Evolutionary conservation across 2,113 vertebrate genomes (phyloP).

Genomic region (Chrysemys picta): DNA sequence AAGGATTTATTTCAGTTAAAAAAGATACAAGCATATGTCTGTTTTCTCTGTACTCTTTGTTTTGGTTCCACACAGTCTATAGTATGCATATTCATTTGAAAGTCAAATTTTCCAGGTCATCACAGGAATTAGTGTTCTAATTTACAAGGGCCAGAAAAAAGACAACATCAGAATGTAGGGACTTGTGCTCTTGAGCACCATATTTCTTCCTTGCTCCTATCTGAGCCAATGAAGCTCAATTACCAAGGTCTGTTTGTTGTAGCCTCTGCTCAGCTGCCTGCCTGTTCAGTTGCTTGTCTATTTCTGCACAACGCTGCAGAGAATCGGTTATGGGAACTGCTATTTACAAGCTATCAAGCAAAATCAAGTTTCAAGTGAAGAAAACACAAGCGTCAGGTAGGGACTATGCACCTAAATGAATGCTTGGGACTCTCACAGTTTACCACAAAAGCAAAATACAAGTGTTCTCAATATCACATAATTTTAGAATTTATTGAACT

Average conservation of each 20-base stretch:
- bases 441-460: background rate
- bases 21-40: background rate
- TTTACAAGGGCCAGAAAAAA: background rate
- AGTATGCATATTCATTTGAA: constrained; percentile 39
- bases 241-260: background rate
- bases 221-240: background rate
- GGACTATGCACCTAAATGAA: background rate
- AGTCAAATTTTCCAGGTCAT: constrained; percentile 32
- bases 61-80: background rate
- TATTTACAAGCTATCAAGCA: constrained; percentile 65
- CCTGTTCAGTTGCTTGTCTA: background rate
- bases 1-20: background rate
- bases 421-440: background rate
- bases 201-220: background rate
- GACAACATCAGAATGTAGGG: background rate
- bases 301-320: background rate
- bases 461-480: background rate
- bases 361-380: constrained; percentile 70
- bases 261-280: constrained; percentile 37
- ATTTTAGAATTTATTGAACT: background rate
- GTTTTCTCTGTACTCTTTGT: background rate
- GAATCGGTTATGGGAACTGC: constrained; percentile 58
- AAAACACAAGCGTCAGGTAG: constrained; percentile 68
- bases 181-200: constrained; percentile 11
- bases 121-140: background rate